These are phyloP conservation scores for Tiaroga cobitis DNA, from an alignment of 2,797 vertebrate species.

Conservation along the genomic window DNA sequence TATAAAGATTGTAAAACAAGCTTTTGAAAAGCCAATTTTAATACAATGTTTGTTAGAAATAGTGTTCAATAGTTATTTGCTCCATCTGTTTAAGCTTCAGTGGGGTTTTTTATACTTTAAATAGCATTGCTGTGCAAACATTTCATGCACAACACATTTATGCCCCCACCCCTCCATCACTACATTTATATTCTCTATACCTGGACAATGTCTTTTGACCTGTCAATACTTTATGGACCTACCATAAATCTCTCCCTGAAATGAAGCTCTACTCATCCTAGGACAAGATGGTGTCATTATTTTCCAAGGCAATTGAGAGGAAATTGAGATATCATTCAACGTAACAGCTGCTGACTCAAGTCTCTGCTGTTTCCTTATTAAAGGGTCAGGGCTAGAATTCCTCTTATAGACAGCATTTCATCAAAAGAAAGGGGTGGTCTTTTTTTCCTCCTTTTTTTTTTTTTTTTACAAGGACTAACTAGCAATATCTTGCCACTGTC, in stretches of 20 bases:
- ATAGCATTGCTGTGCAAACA: background rate
- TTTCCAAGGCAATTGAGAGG: conserved; percentile 70
- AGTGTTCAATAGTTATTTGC: background rate
- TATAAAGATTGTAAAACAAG: conserved; percentile 3
- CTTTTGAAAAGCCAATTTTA: background rate
- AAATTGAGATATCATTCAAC: conserved; percentile 83
- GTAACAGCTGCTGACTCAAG: conserved; percentile 76
- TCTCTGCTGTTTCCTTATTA: conserved; percentile 74
- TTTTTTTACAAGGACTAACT: conserved; percentile 5
- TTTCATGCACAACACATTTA: background rate
- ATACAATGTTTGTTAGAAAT: background rate
- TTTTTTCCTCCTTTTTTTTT: background rate
- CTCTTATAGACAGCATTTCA: conserved; percentile 22
- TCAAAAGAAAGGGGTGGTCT: conserved; percentile 14
- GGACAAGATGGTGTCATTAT: conserved; percentile 71
- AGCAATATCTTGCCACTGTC: background rate
- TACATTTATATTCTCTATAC: conserved; percentile 40
- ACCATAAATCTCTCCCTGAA: conserved; percentile 65
- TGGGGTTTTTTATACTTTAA: background rate
- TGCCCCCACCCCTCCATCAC: background rate
- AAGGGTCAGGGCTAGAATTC: conserved; percentile 69
- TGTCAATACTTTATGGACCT: conserved; percentile 60
- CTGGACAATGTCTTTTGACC: conserved; percentile 55
- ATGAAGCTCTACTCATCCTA: conserved; percentile 70
- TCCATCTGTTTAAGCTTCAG: background rate